These are phyloP conservation scores for Dasyprocta punctata DNA, from an alignment of 2,113 vertebrate genomes.

Conservation along the genomic window DNA sequence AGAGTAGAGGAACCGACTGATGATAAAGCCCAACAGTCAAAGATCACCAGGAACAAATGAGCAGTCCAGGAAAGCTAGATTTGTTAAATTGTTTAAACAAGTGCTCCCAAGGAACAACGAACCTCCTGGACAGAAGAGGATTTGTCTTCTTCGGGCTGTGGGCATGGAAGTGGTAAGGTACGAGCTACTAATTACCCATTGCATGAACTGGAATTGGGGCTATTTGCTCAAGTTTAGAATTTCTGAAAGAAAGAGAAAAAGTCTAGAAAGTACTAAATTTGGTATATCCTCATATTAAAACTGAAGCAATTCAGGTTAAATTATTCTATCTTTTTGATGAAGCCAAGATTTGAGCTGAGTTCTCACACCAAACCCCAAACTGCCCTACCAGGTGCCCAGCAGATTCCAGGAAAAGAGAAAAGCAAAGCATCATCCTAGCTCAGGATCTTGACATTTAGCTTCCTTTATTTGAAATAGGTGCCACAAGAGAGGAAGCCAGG, in stretches of 20 bases:
- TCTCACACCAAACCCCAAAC: background rate
- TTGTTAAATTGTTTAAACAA: background rate
- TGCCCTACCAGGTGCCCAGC: background rate
- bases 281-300: background rate
- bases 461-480: background rate
- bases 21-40: background rate
- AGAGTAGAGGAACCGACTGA: background rate
- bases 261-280: background rate
- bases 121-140: background rate
- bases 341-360: background rate
- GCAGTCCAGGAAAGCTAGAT: background rate
- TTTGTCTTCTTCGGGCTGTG: no score
- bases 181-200: background rate
- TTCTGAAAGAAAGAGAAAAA: background rate
- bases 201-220: background rate
- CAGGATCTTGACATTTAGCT: background rate
- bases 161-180: no score
- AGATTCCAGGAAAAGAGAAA: background rate
- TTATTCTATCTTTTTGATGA: background rate
- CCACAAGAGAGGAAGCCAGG: background rate
- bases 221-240: background rate
- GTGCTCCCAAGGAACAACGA: background rate
- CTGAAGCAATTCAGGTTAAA: background rate
- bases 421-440: background rate
- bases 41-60: background rate